phyloP scores from a whole-genome alignment of 2,888 invertebrate species.

The Lycophotia porphyrea region DNA sequence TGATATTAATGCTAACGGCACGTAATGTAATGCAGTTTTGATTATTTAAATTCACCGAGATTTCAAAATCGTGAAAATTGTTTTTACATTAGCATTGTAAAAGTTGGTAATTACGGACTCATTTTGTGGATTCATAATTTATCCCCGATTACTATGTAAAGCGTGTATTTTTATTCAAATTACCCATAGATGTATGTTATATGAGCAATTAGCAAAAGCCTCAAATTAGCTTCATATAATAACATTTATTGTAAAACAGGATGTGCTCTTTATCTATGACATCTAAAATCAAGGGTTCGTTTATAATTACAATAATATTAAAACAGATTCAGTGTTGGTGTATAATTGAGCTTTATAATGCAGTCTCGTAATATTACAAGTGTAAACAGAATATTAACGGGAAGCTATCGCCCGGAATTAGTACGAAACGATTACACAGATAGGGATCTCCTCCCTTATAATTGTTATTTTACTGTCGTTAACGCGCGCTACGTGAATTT shows the following conservation, averaged over 20 bases:
- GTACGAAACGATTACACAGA: slow-evolving; percentile 83
- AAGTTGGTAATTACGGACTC: slow-evolving; percentile 11
- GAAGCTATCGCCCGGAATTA: slow-evolving; percentile 76
- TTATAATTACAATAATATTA: slow-evolving; percentile 61
- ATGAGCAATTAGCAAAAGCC: slow-evolving; percentile 53
- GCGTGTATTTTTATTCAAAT: slow-evolving; percentile 52
- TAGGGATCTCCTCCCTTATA: slow-evolving; percentile 77
- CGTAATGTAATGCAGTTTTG: slow-evolving; percentile 58
- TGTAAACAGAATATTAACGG: slow-evolving; percentile 78
- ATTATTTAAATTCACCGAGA: slow-evolving; percentile 27
- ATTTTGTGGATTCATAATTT: slow-evolving; percentile 39
- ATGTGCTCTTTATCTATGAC: slow-evolving; percentile 64
- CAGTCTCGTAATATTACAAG: slow-evolving; percentile 72
- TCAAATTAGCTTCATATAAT: slow-evolving; percentile 52
- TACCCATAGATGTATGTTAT: slow-evolving; percentile 27
- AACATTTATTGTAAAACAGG: slow-evolving; percentile 62
- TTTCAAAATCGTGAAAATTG: slow-evolving; percentile 59
- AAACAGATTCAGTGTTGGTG: slow-evolving; percentile 54
- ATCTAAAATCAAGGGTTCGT: slow-evolving; percentile 67
- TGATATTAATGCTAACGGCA: slow-evolving; percentile 68
- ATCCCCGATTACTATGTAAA: slow-evolving; percentile 38
- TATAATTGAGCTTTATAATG: slow-evolving; percentile 66
- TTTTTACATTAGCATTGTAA: slow-evolving; percentile 53
- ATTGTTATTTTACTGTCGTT: slow-evolving; percentile 83
- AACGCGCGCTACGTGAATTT: slow-evolving; percentile 77